Evolutionary conservation across 2,113 vertebrate genomes (phyloP), one percentile per base, ranked within the genome.

Genomic region (Nesogale talazaci): DNA sequence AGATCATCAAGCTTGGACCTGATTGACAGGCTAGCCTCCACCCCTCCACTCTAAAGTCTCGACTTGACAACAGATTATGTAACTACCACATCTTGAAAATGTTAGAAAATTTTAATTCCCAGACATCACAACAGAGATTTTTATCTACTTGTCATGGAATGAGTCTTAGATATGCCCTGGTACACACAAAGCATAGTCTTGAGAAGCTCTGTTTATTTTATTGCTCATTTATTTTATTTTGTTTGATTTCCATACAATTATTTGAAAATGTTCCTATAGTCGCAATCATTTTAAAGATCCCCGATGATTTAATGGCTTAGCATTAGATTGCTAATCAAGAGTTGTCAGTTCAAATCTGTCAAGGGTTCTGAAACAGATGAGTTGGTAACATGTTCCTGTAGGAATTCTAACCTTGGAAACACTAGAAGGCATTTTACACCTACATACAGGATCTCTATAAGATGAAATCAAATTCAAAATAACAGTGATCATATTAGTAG

Each of bases 181-280:
- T 4, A 38, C 0, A 59, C 1, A 14, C 20, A 9, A 56, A 34
- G 16, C 22, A 31, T 25, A 10, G 15, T 61, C 2, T 11, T 1
- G 80, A 61, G 17, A n/a, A 65, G 12, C 34, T 52, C 46, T 52
- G 46, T 52, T 52, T 52, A 52, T 52, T 52, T 11, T 52, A 52
- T 52, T 52, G 10, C 14, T 52, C 9, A 52, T 52, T 52, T 9
- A 12, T 52, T 52, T 52, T 52, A 52, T 52, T 52, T 75, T 91
- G 67, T 89, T 9, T 34, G 3, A 74, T 31, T 74, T 11, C 19
- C 6, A 69, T 2, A n/a, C 1, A 83, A 56, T 57, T 74, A 59
- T 11, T 77, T 80, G 16, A 22, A 52, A 29, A n/a, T 75, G 36
- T 59, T 34, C 19, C 29, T 31, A 57, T 6, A 20, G 19, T 27